Conservation (phyloP, 1,140 invertebrate species). For the Hirudo medicinalis region DNA sequence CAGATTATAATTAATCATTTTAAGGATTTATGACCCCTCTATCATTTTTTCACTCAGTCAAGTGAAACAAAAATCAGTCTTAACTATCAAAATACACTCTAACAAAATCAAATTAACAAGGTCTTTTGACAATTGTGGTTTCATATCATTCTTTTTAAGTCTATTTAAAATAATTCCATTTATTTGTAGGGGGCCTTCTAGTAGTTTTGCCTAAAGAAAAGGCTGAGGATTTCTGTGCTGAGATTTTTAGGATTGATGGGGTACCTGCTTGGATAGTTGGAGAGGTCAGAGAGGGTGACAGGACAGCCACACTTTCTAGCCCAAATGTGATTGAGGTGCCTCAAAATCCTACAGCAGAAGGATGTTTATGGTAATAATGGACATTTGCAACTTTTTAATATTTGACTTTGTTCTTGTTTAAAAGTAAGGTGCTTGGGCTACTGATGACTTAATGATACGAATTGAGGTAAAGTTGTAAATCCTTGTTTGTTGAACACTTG, state of each 20-base stretch:
- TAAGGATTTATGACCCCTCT: too few species aligned
- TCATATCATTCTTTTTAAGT: not conserved
- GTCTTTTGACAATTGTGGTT: not conserved
- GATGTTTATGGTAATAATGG: not conserved
- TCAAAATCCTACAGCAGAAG: slow-evolving; percentile 7
- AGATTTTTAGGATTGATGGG: slow-evolving; percentile 84
- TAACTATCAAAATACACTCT: not conserved
- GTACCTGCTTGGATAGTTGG: slow-evolving; percentile 98
- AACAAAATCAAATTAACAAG: not conserved
- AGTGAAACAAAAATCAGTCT: not conserved
- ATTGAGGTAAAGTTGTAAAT: too few species aligned
- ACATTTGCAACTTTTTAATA: too few species aligned
- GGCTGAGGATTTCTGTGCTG: slow-evolving; percentile 88
- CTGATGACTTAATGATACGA: too few species aligned
- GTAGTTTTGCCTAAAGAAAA: slow-evolving; percentile 85
- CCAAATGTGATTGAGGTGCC: slow-evolving; percentile 41
- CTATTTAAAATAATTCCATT: not conserved
- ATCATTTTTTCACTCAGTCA: too few species aligned
- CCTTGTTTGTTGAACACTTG: too few species aligned
- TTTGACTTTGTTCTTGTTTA: too few species aligned
- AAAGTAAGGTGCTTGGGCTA: too few species aligned
- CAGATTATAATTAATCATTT: not conserved
- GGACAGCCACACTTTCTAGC: slow-evolving; percentile 87
- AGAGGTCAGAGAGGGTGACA: slow-evolving; percentile 89
- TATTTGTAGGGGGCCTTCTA: slow-evolving; percentile 59